Percentiles rank a stretch among this genome's conserved stretches.
Evolutionary conservation across 2,797 vertebrate genomes (phyloP).

Genomic region (Lithobates pipiens): DNA sequence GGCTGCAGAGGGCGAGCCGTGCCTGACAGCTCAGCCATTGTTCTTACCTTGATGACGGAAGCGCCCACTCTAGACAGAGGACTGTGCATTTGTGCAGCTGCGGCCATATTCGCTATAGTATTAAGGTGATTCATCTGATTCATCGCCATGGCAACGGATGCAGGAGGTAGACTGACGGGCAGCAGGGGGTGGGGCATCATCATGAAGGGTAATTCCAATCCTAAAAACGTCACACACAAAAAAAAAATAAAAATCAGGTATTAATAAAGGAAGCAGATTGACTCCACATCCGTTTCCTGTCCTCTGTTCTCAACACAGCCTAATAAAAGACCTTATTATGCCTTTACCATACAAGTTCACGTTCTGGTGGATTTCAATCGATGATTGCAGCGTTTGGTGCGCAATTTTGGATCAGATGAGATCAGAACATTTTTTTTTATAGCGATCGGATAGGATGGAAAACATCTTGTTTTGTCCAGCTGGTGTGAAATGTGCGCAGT

Average conservation of each 20-base stretch:
- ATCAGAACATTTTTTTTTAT: too few relatives aligned
- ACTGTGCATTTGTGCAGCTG: constrained; percentile 88
- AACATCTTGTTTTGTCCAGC: too few relatives aligned
- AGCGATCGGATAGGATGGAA: too few relatives aligned
- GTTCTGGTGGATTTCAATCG: too few relatives aligned
- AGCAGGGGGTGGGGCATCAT: constrained; percentile 93
- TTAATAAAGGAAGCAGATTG: too few relatives aligned
- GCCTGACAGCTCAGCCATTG: not conserved
- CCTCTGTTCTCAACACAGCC: not conserved
- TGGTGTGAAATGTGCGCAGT: too few relatives aligned
- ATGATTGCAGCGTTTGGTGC: too few relatives aligned
- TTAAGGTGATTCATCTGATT: constrained; percentile 95
- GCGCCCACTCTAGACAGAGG: constrained; percentile 84
- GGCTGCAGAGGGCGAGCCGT: not conserved
- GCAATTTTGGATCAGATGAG: too few relatives aligned
- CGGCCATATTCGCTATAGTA: constrained; percentile 88
- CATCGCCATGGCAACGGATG: constrained; percentile 92
- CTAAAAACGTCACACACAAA: constrained; percentile 67
- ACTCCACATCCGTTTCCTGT: not conserved
- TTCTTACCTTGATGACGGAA: constrained; percentile 91
- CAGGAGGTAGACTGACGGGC: constrained; percentile 89
- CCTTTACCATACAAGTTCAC: too few relatives aligned
- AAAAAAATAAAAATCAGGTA: not conserved
- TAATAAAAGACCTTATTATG: too few relatives aligned
- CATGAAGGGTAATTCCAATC: constrained; percentile 91